These are phyloP conservation scores for Chionomys nivalis DNA, from an alignment of 2,113 vertebrate genomes.

Conservation along the genomic window DNA sequence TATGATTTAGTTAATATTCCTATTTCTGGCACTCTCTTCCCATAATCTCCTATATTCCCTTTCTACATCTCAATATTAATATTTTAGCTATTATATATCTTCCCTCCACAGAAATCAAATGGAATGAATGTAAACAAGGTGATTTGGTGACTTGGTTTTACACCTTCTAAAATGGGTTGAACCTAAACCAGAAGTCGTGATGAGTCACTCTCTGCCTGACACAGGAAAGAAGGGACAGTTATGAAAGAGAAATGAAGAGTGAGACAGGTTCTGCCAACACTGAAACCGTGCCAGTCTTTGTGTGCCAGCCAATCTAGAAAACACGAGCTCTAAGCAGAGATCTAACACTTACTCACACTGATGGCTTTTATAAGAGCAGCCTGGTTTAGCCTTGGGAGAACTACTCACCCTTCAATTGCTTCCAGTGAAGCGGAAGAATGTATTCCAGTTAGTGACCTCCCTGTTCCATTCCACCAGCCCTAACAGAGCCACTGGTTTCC, in stretches of 20 bases:
- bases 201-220: conserved; percentile 25
- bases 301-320: conserved; percentile 27
- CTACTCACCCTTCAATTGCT: background rate
- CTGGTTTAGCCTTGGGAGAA: conserved; percentile 33
- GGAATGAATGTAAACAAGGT: conserved; percentile 28
- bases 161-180: conserved; percentile 19
- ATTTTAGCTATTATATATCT: conserved; percentile 7
- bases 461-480: background rate
- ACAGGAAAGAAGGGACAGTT: background rate
- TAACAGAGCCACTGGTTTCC: background rate
- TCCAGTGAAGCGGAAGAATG: conserved; percentile 21
- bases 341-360: conserved; percentile 38
- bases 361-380: background rate
- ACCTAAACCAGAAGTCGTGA: conserved; percentile 53
- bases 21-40: conserved; percentile 16
- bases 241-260: background rate
- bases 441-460: background rate
- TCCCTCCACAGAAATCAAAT: conserved; percentile 17
- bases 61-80: background rate
- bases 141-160: conserved; percentile 28
- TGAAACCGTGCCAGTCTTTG: conserved; percentile 8
- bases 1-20: conserved; percentile 1
- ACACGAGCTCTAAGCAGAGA: background rate
- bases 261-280: background rate
- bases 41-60: background rate